Percentiles rank a stretch among this genome's conserved stretches.
Evolutionary conservation across 2,797 vertebrate genomes (phyloP).

Genomic region (Enteromius unitaeniatus): DNA sequence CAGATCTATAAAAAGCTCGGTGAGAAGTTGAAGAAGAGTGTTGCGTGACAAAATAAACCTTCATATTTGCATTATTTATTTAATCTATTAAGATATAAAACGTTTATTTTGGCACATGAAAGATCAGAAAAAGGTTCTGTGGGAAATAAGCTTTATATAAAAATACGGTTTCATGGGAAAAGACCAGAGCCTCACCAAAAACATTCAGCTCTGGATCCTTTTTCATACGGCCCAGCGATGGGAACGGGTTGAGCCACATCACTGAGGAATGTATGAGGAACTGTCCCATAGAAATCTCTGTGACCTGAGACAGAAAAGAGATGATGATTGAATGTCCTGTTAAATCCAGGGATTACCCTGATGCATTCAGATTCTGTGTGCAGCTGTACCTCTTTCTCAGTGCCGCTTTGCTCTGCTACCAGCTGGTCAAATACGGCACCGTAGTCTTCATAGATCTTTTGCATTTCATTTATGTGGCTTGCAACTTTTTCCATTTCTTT

Average conservation of each 20-base stretch:
- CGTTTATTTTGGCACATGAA: slow-evolving; percentile 8
- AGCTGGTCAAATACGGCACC: slow-evolving; percentile 96
- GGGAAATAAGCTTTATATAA: not conserved
- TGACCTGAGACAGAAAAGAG: slow-evolving; percentile 79
- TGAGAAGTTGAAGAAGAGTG: not conserved
- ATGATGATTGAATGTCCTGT: not conserved
- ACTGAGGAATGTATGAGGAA: slow-evolving; percentile 94
- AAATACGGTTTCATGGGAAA: slow-evolving; percentile 9
- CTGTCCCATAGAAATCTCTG: slow-evolving; percentile 98
- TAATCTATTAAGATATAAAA: not conserved
- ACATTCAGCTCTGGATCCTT: slow-evolving; percentile 94
- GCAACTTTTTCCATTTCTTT: slow-evolving; percentile 99
- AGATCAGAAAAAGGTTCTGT: not conserved
- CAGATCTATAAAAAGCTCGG: slow-evolving; percentile 8
- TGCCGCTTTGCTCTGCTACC: slow-evolving; percentile 90
- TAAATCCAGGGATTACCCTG: not conserved
- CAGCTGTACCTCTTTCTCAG: slow-evolving; percentile 87
- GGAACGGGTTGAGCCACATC: slow-evolving; percentile 93
- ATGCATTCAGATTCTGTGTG: not conserved
- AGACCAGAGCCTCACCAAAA: slow-evolving; percentile 83
- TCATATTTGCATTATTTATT: not conserved
- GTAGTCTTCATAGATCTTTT: slow-evolving; percentile 98
- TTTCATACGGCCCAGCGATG: slow-evolving; percentile 90
- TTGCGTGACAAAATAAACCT: not conserved
- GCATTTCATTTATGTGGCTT: slow-evolving; percentile 99